Base-by-base conservation (phyloP, 2,113 vertebrate species). In the Alethe diademata region DNA sequence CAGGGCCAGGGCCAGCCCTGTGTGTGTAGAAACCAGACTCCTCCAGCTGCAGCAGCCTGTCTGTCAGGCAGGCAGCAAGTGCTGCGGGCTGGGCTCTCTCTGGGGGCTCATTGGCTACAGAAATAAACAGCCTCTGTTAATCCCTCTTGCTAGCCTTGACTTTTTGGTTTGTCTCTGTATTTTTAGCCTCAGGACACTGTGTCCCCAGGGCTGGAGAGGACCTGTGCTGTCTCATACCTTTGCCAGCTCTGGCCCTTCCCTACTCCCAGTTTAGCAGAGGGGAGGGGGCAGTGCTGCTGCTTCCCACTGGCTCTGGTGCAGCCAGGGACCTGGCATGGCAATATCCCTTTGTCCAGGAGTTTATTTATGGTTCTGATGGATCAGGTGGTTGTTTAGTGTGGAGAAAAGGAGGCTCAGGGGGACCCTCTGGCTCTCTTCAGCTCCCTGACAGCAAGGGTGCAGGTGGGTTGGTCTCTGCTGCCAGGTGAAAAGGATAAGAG, bases 131-230 rank as follows among this genome's bases (percentile, higher is more conserved):
- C 18, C 60, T 95, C 90, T 93, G 78, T 38, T 64, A 6, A 6
- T 38, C 89, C 57, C 83, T 78, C 65, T 83, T 74, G 65, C 78
- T 80, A 85, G 90, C 90, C 84, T 92, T 91, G 86, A 72, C 82
- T 92, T 76, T 94, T 43, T 64, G 86, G 64, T 70, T 94, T 19
- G 29, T 50, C 48, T 73, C 69, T 80, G 24, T 96, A 96, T 96
- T 97, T 96, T 96, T 96, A 96, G 95, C 81, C 65, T 23, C 53
- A 29, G 91, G 75, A 94, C 89, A 67, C 76, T 36, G 71, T 96
- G 92, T 95, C 82, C 90, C 54, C 29, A 40, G 17, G 67, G 19
- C 78, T 19, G 1, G 70, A 42, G 67, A 35, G 58, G 88, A 76
- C 70, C 86, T 82, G 83, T 3, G n/a, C 56, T 92, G 79, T 53